These are phyloP conservation scores for Glaucopsyche alexis DNA, from an alignment of 2,888 invertebrate species.

Conservation along the genomic window DNA sequence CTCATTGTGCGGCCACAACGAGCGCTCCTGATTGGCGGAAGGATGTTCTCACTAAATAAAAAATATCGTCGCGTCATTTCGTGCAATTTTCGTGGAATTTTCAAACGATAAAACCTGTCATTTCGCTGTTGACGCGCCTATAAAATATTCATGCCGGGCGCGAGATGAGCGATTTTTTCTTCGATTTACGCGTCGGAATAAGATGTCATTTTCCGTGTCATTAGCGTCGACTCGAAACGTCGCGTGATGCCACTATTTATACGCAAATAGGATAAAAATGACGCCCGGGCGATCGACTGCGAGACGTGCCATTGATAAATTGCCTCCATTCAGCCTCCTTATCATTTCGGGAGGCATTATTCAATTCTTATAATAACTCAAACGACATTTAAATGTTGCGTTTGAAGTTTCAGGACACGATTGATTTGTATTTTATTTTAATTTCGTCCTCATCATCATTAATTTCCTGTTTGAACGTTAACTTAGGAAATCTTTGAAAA, in stretches of 20 bases:
- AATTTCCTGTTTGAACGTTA: not conserved
- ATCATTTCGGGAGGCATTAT: slow-evolving; percentile 47
- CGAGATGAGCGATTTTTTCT: slow-evolving; percentile 79
- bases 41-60: slow-evolving; percentile 80
- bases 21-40: slow-evolving; percentile 78
- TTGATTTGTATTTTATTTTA: slow-evolving; percentile 38
- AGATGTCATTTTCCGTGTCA: slow-evolving; percentile 81
- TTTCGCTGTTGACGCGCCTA: slow-evolving; percentile 79
- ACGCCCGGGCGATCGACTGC: slow-evolving; percentile 76
- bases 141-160: slow-evolving; percentile 79
- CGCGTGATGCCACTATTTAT: slow-evolving; percentile 75
- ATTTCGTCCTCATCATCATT: not conserved
- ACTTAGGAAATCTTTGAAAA: not conserved
- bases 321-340: slow-evolving; percentile 70
- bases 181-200: slow-evolving; percentile 79
- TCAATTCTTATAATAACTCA: slow-evolving; percentile 46
- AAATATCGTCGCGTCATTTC: slow-evolving; percentile 80
- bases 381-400: slow-evolving; percentile 43
- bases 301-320: slow-evolving; percentile 78
- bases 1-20: slow-evolving; percentile 74
- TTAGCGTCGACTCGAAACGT: slow-evolving; percentile 75
- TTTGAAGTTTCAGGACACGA: slow-evolving; percentile 1
- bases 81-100: slow-evolving; percentile 78
- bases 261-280: slow-evolving; percentile 80
- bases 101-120: slow-evolving; percentile 81